Evolutionary conservation across 2,888 invertebrate genomes (phyloP).

Genomic region (Caenorhabditis plicata): DNA sequence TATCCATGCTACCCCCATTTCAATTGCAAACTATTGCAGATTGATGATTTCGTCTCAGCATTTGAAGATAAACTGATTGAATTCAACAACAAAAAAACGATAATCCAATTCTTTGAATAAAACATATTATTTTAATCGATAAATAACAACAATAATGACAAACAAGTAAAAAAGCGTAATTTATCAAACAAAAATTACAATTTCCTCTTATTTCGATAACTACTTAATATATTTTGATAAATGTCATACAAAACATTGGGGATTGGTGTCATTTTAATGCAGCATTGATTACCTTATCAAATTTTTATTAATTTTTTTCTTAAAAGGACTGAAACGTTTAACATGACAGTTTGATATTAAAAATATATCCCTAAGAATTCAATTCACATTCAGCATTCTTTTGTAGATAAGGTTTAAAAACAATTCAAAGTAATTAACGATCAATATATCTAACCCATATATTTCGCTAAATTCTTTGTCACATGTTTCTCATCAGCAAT

Average conservation of each 20-base stretch:
- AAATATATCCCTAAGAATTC: not conserved
- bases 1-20: constrained; percentile 50
- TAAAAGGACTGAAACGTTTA: no score
- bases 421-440: no score
- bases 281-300: not conserved
- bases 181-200: not conserved
- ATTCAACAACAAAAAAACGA: no score
- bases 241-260: constrained; percentile 15
- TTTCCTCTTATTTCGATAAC: constrained; percentile 8
- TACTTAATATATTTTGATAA: constrained; percentile 18
- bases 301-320: no score
- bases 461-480: no score
- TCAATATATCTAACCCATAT: no score
- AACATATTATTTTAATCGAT: no score
- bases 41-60: not conserved
- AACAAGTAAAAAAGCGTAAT: not conserved
- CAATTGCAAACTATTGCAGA: not conserved
- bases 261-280: constrained; percentile 24
- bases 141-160: not conserved
- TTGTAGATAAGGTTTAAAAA: no score
- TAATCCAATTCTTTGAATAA: no score
- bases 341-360: not conserved
- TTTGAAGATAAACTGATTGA: no score
- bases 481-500: no score
- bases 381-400: no score